A percentile compares a stretch with the other conserved stretches of the same genome.
Evolutionary conservation across 2,113 vertebrate species (phyloP).

Genomic region (Ondatra zibethicus): DNA sequence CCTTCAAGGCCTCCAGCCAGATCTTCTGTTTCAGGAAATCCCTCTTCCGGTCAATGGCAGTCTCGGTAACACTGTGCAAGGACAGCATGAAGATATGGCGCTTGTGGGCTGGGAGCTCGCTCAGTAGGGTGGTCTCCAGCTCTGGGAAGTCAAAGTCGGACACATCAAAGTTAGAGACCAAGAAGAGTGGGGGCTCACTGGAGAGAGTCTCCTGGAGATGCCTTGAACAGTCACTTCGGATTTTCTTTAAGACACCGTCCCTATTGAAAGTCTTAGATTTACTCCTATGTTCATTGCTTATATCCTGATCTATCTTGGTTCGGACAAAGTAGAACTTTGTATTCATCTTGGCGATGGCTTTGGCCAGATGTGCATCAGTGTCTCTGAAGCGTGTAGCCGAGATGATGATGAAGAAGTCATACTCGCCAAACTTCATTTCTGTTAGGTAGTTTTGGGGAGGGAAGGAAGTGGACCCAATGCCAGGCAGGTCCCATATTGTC

Average conservation of each 20-base stretch:
- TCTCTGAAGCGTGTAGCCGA: conserved; percentile 67
- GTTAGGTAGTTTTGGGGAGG: not conserved
- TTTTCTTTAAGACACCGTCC: not conserved
- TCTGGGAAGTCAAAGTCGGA: conserved; percentile 63
- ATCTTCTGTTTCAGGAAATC: conserved; percentile 35
- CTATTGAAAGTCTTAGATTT: not conserved
- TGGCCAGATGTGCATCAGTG: conserved; percentile 58
- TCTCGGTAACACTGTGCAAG: conserved; percentile 58
- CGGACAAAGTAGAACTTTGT: conserved; percentile 74
- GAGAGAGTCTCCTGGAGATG: not conserved
- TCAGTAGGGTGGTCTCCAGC: conserved; percentile 30
- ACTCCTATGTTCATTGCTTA: rapidly evolving
- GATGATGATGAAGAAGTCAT: conserved; percentile 76
- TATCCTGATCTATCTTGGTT: conserved; percentile 26
- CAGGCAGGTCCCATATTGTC: conserved; percentile 53
- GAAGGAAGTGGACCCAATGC: not conserved
- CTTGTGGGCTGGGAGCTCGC: conserved; percentile 54
- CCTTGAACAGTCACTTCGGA: not conserved
- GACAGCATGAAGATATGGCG: conserved; percentile 41
- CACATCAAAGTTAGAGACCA: conserved; percentile 38
- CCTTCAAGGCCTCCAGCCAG: conserved; percentile 62
- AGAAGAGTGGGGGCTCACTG: conserved; percentile 20
- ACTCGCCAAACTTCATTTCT: not conserved
- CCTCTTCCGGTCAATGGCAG: conserved; percentile 54
- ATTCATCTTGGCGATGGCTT: conserved; percentile 49